phyloP scores from a whole-genome alignment of 2,888 invertebrate genomes.

The Ochlodes sylvanus region DNA sequence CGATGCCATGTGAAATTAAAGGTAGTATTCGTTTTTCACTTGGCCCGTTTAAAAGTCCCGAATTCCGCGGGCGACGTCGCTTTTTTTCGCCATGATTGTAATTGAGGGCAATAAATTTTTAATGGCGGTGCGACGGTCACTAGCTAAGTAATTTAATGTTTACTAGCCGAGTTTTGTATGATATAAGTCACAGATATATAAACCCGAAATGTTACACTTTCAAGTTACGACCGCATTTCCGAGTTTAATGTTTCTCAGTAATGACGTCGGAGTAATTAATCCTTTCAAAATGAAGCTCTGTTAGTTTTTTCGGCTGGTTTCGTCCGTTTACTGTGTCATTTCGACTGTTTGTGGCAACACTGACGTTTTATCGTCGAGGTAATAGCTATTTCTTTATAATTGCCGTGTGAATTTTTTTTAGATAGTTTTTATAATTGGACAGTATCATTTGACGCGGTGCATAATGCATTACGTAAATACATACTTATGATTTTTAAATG shows the following conservation, averaged over 20 bases:
- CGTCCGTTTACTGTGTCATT: conserved; percentile 42
- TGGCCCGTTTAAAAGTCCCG: conserved; percentile 67
- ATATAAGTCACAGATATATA: conserved; percentile 62
- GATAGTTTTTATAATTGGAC: conserved; percentile 55
- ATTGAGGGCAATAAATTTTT: conserved; percentile 80
- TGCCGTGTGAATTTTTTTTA: conserved; percentile 69
- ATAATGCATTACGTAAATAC: background rate
- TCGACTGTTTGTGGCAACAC: conserved; percentile 39
- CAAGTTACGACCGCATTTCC: conserved; percentile 61
- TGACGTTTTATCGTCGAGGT: conserved; percentile 58
- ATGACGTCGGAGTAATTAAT: conserved; percentile 67
- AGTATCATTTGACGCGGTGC: conserved; percentile 28
- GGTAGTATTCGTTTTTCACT: conserved; percentile 74
- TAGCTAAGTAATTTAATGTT: conserved; percentile 69
- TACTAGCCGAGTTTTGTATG: conserved; percentile 63
- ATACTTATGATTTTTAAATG: conserved; percentile 10
- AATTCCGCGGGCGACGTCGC: conserved; percentile 66
- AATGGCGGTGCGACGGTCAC: conserved; percentile 65
- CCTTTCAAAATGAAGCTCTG: conserved; percentile 66
- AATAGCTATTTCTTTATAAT: conserved; percentile 68
- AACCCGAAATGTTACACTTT: conserved; percentile 53
- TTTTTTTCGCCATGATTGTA: conserved; percentile 79
- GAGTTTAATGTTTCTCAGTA: conserved; percentile 71
- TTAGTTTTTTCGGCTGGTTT: conserved; percentile 47
- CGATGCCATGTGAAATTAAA: conserved; percentile 81